phyloP scores from a whole-genome alignment of 2,113 vertebrate species.

The Oxyruncus cristatus region DNA sequence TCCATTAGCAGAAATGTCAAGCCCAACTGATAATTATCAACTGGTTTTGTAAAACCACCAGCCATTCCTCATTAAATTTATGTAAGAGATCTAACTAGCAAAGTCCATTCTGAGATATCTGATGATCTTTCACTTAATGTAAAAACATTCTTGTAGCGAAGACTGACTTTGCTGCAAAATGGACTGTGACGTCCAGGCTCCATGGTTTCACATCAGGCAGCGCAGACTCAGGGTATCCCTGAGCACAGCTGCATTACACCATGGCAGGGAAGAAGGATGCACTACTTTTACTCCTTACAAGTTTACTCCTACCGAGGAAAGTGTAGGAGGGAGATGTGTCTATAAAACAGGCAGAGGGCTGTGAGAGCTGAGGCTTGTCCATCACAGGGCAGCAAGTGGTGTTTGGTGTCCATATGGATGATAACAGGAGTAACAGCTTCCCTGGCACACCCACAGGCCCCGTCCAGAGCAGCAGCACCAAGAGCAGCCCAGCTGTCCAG shows the following conservation, averaged over 20 bases:
- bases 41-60: not conserved
- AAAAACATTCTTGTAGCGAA: not conserved
- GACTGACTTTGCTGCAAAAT: not conserved
- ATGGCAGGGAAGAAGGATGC: not conserved
- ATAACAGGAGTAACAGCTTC: not conserved
- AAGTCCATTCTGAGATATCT: slow-evolving; percentile 12
- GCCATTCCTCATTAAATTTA: slow-evolving; percentile 43
- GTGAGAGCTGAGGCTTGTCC: not conserved
- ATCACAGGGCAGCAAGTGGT: fast-evolving
- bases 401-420: fast-evolving
- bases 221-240: fast-evolving
- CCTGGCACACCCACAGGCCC: not conserved
- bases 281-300: not conserved
- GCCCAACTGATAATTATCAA: slow-evolving; percentile 47
- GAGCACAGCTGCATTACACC: not conserved
- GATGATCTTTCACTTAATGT: not conserved
- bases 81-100: not conserved
- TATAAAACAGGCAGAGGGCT: not conserved
- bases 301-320: not conserved
- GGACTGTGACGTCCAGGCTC: not conserved
- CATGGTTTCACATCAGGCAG: not conserved
- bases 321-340: not conserved
- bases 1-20: slow-evolving; percentile 44
- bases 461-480: not conserved
- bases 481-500: not conserved